Base-by-base conservation (phyloP, 2,113 vertebrate genomes). In the Boleophthalmus pectinirostris region DNA sequence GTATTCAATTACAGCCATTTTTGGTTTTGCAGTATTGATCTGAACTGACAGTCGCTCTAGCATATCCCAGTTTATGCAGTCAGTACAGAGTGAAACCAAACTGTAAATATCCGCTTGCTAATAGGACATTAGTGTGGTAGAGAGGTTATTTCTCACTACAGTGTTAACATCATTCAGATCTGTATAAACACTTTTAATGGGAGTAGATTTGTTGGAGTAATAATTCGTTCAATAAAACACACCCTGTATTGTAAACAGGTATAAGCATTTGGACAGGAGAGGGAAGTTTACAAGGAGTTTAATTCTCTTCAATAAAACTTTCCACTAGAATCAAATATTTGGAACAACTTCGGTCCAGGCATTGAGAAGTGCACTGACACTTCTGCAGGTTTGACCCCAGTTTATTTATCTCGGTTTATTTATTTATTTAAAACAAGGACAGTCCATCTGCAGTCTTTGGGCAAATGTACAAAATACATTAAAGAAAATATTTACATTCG, bases 161-260 rank as follows among this genome's bases (percentile, higher is more conserved):
- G 23, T 79, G n/a, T 13, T 65, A 85, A 76, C 53, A 66, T 56
- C 16, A 29, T 68, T n/a, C 73, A 72, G 14, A 65, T 3, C 29
- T 75, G 18, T 56, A 71, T n/a, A 60, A 65, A 43, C 68, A 45
- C 25, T 71, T 18, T 8, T 5, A 38, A 43, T 18, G 53, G 43
- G 64, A 66, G 51, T 65, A 38, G 64, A 88, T 75, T 66, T 63
- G 71, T 82, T 65, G n/a, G 15, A 3, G 24, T 20, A 56, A 77
- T 71, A 68, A 68, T 54, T 13, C 25, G 21, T 12, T 66, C 66
- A 9, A 53, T 33, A 63, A 29, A 64, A 70, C 43, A 1, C n/a
- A 70, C 69, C 69, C 5, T 18, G 18, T 21, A 21, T 21, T 54
- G 51, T 11, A 21, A 54, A 54, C 20, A n/a, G 6, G 1, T 54